Conservation (phyloP, 2,113 vertebrate genomes). For the Carollia perspicillata region DNA sequence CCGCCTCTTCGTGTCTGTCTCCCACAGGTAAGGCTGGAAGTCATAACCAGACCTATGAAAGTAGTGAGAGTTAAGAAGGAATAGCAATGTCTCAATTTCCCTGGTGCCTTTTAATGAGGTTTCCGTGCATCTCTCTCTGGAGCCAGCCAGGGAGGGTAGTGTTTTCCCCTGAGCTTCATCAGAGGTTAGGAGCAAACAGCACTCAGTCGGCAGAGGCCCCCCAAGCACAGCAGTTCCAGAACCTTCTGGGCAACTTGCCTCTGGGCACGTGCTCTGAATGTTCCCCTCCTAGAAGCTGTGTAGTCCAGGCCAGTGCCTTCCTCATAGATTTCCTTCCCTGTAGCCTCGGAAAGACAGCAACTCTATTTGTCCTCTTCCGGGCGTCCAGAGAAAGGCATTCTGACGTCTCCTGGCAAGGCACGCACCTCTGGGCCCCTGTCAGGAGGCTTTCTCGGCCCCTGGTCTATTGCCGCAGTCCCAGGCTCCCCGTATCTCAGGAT, state of each 20-base stretch:
- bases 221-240: not conserved
- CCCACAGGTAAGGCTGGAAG: not conserved
- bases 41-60: not conserved
- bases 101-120: not conserved
- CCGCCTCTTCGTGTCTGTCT: not conserved
- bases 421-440: not conserved
- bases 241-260: accelerated
- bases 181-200: not conserved
- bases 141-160: not conserved
- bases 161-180: not conserved
- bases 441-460: not conserved
- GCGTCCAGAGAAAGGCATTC: not conserved
- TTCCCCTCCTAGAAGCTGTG: not conserved
- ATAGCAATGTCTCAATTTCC: not conserved
- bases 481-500: not conserved
- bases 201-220: not conserved
- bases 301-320: not conserved
- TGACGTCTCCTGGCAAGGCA: not conserved
- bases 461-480: not conserved
- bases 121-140: not conserved
- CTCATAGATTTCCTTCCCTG: not conserved
- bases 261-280: accelerated
- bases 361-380: not conserved
- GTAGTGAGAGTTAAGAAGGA: not conserved
- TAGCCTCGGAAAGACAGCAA: not conserved